Percentiles rank a stretch among this genome's conserved stretches.
Evolutionary conservation across 2,797 vertebrate genomes (phyloP).

Genomic region (Peromyscus nudipes): DNA sequence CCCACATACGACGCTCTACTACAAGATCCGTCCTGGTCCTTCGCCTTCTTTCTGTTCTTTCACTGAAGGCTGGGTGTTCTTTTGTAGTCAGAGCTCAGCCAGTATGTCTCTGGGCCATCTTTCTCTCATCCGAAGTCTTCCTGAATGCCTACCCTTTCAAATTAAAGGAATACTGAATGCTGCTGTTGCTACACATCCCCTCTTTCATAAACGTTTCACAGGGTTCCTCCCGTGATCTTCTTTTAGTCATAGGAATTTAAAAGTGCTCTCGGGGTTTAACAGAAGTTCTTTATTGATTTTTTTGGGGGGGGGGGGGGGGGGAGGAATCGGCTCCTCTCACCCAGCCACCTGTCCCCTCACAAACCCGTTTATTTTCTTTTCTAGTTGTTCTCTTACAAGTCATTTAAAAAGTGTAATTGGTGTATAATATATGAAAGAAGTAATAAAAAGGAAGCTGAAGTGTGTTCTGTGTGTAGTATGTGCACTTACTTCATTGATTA

Average conservation of each 20-base stretch:
- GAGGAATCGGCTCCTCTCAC: neutral
- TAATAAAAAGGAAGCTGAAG: neutral
- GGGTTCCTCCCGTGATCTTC: neutral
- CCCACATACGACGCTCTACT: neutral
- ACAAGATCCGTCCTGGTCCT: neutral
- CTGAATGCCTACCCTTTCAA: neutral
- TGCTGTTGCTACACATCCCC: neutral
- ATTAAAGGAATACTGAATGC: neutral
- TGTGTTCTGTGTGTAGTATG: neutral
- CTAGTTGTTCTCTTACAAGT: constrained; percentile 17
- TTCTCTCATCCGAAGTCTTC: constrained; percentile 54
- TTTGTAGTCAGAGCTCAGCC: neutral
- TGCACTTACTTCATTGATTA: constrained; percentile 12
- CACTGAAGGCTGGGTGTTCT: neutral
- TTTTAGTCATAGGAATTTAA: neutral
- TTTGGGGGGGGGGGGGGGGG: neutral
- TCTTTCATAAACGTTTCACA: neutral
- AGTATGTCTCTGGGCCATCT: neutral
- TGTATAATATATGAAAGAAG: constrained; percentile 57
- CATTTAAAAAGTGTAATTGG: constrained; percentile 5
- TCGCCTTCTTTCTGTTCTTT: constrained; percentile 11
- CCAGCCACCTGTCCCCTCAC: neutral
- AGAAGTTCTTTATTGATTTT: neutral
- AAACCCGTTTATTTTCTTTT: constrained; percentile 11
- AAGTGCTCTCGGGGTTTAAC: neutral